These are phyloP conservation scores for Acipenser oxyrinchus DNA, from an alignment of 2,797 vertebrate genomes.

Conservation along the genomic window DNA sequence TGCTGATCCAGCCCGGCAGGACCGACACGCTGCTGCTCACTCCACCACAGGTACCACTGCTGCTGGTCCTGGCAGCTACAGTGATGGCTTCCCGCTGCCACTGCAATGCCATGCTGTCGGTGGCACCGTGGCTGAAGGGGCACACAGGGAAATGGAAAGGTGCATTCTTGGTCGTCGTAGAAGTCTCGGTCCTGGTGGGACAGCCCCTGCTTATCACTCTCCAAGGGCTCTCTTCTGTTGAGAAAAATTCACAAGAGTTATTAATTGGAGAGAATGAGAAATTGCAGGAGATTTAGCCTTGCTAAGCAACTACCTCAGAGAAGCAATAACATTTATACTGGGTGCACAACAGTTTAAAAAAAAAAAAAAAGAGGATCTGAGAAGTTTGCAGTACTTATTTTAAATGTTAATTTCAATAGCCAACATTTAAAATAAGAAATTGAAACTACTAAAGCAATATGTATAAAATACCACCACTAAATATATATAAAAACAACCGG, in stretches of 20 bases:
- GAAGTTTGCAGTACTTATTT: too few relatives aligned
- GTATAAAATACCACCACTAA: too few relatives aligned
- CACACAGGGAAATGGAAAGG: conserved; percentile 36
- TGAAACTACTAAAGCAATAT: too few relatives aligned
- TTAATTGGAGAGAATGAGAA: neutral
- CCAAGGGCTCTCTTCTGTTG: conserved; percentile 49
- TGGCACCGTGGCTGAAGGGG: conserved; percentile 27
- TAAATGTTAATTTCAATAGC: too few relatives aligned
- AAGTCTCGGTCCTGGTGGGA: conserved; percentile 32
- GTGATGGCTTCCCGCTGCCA: conserved; percentile 43
- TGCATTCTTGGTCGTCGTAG: conserved; percentile 22
- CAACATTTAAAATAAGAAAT: too few relatives aligned
- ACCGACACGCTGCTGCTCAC: conserved; percentile 5
- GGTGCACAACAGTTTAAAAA: too few relatives aligned
- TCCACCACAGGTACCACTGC: neutral
- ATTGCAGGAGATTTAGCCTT: conserved; percentile 4
- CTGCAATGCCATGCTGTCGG: conserved; percentile 31
- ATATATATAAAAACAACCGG: too few relatives aligned
- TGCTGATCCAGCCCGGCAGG: conserved; percentile 46
- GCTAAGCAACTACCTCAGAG: too few relatives aligned
- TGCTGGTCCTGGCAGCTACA: neutral
- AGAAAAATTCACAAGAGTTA: too few relatives aligned
- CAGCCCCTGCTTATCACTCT: conserved; percentile 43
- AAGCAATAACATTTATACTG: too few relatives aligned
- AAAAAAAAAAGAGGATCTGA: neutral